Conservation (phyloP, 2,797 vertebrate genomes). For the Adelosebastes latens region DNA sequence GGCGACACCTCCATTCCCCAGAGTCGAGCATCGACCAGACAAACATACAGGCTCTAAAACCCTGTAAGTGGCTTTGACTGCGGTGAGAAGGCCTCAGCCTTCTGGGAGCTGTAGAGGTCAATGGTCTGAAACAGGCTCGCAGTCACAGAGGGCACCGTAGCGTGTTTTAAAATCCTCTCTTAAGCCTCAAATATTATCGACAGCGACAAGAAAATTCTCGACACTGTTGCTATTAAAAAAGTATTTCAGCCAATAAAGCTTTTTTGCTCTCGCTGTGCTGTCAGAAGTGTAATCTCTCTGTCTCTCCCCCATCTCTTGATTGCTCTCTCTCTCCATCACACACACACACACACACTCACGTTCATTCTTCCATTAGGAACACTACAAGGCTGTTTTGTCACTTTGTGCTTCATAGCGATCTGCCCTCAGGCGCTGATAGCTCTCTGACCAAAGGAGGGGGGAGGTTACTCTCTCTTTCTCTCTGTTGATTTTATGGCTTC, state of each 20-base stretch:
- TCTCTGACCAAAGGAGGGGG: constrained; percentile 49
- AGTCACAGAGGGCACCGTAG: constrained; percentile 11
- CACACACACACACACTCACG: constrained; percentile 13
- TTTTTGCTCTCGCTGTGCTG: constrained; percentile 20
- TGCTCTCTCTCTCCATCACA: constrained; percentile 14
- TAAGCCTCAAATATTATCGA: constrained; percentile 38
- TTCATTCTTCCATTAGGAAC: constrained; percentile 61
- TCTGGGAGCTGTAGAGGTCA: constrained; percentile 60
- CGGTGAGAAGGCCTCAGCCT: constrained; percentile 38
- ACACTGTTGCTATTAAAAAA: constrained; percentile 28
- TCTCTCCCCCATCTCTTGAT: constrained; percentile 36
- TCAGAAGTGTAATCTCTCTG: constrained; percentile 36
- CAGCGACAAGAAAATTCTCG: background rate
- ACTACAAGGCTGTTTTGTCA: constrained; percentile 64
- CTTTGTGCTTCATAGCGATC: constrained; percentile 53
- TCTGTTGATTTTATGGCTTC: constrained; percentile 40
- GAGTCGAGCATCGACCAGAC: constrained; percentile 67
- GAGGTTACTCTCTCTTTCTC: constrained; percentile 29
- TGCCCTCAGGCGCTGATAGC: constrained; percentile 57
- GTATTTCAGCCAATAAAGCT: constrained; percentile 36
- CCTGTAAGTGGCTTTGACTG: constrained; percentile 67
- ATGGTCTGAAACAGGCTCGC: constrained; percentile 34
- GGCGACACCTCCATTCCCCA: constrained; percentile 60
- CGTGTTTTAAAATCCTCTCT: constrained; percentile 32
- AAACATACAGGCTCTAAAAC: constrained; percentile 69